These are phyloP conservation scores for Hafferia zeledoni DNA, from an alignment of 2,797 vertebrate species.

Conservation along the genomic window DNA sequence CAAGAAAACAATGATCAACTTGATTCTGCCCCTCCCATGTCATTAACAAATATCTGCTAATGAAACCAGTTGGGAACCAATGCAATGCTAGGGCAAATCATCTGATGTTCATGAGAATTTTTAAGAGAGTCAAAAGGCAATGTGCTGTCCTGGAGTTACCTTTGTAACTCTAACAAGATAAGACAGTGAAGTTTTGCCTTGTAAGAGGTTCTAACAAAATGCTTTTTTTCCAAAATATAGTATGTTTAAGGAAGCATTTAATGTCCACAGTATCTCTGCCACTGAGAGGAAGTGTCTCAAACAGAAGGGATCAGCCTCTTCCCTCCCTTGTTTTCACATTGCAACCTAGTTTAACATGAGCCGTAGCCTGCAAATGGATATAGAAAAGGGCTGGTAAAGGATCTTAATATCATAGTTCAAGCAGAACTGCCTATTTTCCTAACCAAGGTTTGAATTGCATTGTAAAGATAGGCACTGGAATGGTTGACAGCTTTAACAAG, in stretches of 20 bases:
- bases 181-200: constrained; percentile 31
- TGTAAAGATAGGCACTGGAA: constrained; percentile 63
- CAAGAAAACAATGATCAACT: background rate
- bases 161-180: constrained; percentile 18
- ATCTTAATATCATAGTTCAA: constrained; percentile 43
- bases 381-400: background rate
- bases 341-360: background rate
- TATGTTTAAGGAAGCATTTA: background rate
- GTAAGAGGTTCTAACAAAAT: constrained; percentile 1
- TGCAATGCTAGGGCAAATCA: background rate
- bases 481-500: constrained; percentile 60
- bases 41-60: background rate
- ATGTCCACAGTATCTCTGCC: background rate
- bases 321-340: background rate
- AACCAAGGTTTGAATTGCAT: constrained; percentile 51
- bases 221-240: background rate
- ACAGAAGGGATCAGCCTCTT: constrained; percentile 16
- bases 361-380: background rate
- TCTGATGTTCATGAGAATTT: background rate
- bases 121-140: constrained; percentile 12
- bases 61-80: background rate
- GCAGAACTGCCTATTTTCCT: constrained; percentile 47
- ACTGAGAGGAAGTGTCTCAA: background rate
- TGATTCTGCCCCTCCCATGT: background rate
- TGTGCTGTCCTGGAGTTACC: constrained; percentile 23